Evolutionary conservation across 2,888 invertebrate genomes (phyloP), one percentile per base, ranked within the genome.

Genomic region (Helleia helle): DNA sequence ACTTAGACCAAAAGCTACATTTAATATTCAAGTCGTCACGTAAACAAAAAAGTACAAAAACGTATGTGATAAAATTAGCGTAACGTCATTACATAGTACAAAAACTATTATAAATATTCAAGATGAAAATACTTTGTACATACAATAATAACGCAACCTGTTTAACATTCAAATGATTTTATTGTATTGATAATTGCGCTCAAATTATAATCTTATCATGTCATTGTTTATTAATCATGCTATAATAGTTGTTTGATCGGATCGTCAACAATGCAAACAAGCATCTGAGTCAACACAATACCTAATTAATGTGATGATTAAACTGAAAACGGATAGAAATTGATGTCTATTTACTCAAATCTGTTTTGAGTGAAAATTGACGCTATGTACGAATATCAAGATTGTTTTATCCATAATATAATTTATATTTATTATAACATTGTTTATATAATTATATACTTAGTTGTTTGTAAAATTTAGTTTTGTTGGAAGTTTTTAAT

Each of bases 281-380:
- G 51, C 62, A 59, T 59, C 66, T 67, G 60, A 64, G 73, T 74
- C 73, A 80, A 81, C 67, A 80, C 57, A 50, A 55, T 58, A 58
- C 69, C 72, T 81, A 80, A 83, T 83, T 80, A 80, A 77, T 72
- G 65, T 68, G 62, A 73, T 75, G 69, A 73, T 75, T 71, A 69
- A 64, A 73, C 74, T 70, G 62, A 69, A 74, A 79, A 70, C 65
- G 65, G 68, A 67, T 71, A 72, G 62, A 69, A 58, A 61, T 71
- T 71, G 59, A 63, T 64, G 63, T 65, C 65, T 68, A 68, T 72
- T 70, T 72, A 65, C 58, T 51, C 52, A 57, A 59, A 58, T 60
- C 44, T 52, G 45, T 51, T 15, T 4, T 3, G 6, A 29, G 12
- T 50, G 52, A 52, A 50, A 47, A 48, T 53, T 53, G 41, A 24